Conservation (phyloP, 1,140 invertebrate species). For the Tetragonula clypearis region DNA sequence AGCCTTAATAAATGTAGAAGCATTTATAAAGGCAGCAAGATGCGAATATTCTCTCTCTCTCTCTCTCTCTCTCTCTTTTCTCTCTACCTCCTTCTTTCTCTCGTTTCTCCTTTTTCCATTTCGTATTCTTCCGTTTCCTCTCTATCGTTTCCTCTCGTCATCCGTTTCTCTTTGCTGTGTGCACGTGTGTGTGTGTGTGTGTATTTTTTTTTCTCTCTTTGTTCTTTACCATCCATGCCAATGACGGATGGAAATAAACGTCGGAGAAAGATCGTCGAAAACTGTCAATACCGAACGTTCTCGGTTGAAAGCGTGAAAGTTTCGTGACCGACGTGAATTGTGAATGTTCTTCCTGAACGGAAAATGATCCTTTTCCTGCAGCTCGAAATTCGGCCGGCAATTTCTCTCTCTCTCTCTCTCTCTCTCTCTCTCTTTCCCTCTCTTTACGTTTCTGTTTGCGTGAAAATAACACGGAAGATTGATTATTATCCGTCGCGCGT, state of each 20-base stretch:
- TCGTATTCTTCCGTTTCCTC: background rate
- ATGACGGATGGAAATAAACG: slow-evolving; percentile 53
- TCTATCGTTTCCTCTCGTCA: background rate
- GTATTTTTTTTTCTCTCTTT: too few relatives aligned
- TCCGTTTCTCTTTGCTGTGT: background rate
- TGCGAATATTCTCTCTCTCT: slow-evolving; percentile 58
- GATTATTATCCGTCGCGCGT: background rate
- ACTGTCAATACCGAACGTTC: slow-evolving; percentile 56
- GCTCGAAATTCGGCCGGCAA: background rate
- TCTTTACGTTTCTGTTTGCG: background rate
- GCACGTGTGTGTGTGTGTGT: background rate
- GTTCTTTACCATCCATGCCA: background rate
- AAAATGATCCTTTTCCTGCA: background rate
- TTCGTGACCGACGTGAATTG: background rate
- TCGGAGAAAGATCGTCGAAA: slow-evolving; percentile 25
- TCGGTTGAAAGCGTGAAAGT: slow-evolving; percentile 4
- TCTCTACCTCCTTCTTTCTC: slow-evolving; percentile 2
- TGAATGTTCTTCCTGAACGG: slow-evolving; percentile 1
- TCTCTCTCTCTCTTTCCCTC: background rate
- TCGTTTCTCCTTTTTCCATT: background rate
- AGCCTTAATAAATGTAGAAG: slow-evolving; percentile 80
- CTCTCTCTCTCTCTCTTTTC: background rate
- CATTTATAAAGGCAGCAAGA: slow-evolving; percentile 79
- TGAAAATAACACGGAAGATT: background rate
- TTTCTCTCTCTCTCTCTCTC: background rate